Base-by-base conservation (phyloP, 2,797 vertebrate genomes). In the Antrozous pallidus region DNA sequence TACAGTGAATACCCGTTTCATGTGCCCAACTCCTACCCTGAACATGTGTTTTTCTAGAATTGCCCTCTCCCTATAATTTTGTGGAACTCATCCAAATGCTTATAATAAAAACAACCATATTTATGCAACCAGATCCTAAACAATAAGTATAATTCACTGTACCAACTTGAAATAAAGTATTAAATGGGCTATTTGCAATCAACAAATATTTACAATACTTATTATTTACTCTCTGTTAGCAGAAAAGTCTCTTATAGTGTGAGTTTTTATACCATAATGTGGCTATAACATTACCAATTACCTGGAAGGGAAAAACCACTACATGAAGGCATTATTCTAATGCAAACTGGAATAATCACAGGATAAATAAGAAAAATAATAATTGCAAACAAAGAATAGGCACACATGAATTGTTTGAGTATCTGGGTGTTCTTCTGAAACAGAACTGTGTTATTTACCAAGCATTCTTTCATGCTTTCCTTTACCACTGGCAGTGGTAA, bases 301-400 rank as follows among this genome's bases (percentile, higher is more conserved):
- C 63, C 82, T 51, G 6, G 17, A 69, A 26, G 11, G 17, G 63
- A 36, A 67, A 26, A 56, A 69, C 38, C 61, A 67, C 54, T n/a
- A 92, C 45, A 86, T 1, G 3, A 91, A 92, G 6, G 26, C 49
- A 45, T 77, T 54, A 71, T 74, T 88, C 61, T 8, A 45, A 42
- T 61, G 58, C 67, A 83, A 94, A 95, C 14, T 42, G 16, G 20
- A 95, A 93, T 81, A 18, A 73, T 73, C 78, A 92, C n/a, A 36
- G 22, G 18, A 6, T 78, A 94, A 96, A 49, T 11, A 92, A 81
- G 56, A 94, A 91, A 90, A 92, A 77, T 65, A 91, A 85, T 28
- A 83, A 74, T 12, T 54, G 51, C 10, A n/a, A 18, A 31, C 71
- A 84, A 83, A 93, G 33, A 86, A 71, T 0, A 89, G 31, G 38